These are phyloP conservation scores for Armadillidium nasatum DNA, from an alignment of 1,140 invertebrate species.

Conservation along the genomic window DNA sequence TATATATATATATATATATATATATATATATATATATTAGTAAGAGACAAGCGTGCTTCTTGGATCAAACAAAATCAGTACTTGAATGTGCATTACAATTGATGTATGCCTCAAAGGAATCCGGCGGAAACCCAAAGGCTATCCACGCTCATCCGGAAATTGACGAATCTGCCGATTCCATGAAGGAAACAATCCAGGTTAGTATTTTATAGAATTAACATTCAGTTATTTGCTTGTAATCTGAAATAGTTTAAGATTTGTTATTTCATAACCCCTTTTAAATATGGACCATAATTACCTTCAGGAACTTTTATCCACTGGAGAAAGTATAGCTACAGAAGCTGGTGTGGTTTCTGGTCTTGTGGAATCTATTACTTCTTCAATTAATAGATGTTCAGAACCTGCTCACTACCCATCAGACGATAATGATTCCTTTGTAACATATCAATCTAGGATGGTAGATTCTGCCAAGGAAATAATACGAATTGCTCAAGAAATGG, in stretches of 20 bases:
- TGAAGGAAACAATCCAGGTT: slow-evolving; percentile 64
- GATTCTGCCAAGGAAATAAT: slow-evolving; percentile 89
- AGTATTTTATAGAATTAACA: neutral
- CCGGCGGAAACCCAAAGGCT: slow-evolving; percentile 86
- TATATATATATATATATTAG: slow-evolving; percentile 49
- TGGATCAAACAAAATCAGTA: slow-evolving; percentile 92
- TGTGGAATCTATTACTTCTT: slow-evolving; percentile 81
- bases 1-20: no score
- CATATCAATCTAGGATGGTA: slow-evolving; percentile 97
- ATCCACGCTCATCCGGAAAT: slow-evolving; percentile 71
- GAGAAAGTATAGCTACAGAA: slow-evolving; percentile 79
- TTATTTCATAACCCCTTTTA: no score
- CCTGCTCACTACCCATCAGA: slow-evolving; percentile 7
- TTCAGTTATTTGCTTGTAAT: no score
- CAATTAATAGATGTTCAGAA: slow-evolving; percentile 65
- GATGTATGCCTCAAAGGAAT: slow-evolving; percentile 78
- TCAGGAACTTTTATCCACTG: slow-evolving; percentile 70
- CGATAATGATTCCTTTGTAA: slow-evolving; percentile 63
- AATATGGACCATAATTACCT: no score
- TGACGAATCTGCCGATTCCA: slow-evolving; percentile 72
- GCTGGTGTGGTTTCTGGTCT: slow-evolving; percentile 75
- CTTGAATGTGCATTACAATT: slow-evolving; percentile 82
- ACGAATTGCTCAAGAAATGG: slow-evolving; percentile 87
- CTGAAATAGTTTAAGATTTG: no score
- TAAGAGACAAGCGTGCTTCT: slow-evolving; percentile 76